These are phyloP conservation scores for Mastomys natalensis DNA, from an alignment of 2,113 vertebrate genomes.

Conservation along the genomic window DNA sequence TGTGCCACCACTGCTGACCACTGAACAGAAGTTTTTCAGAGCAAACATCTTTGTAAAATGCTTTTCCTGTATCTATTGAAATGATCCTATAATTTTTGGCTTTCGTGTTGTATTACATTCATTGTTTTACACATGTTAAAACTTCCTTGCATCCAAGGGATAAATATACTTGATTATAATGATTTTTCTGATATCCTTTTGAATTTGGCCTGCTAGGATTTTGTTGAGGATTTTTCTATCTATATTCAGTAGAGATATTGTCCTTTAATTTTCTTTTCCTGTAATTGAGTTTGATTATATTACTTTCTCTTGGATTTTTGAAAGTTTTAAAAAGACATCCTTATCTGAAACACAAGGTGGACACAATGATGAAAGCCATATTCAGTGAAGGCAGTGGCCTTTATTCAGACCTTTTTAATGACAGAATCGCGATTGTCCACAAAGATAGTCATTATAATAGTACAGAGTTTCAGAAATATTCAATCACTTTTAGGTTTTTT, in stretches of 20 bases:
- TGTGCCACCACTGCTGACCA: no score
- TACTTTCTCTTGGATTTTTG: neutral
- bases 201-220: neutral
- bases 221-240: neutral
- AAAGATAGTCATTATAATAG: neutral
- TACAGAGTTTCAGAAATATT: conserved; percentile 16
- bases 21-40: no score
- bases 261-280: neutral
- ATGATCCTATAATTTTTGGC: neutral
- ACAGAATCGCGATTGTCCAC: neutral
- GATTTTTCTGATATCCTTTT: neutral
- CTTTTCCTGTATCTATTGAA: neutral
- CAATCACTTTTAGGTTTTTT: neutral
- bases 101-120: neutral
- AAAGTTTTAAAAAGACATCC: neutral
- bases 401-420: neutral
- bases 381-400: neutral
- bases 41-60: neutral
- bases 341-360: neutral
- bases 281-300: neutral
- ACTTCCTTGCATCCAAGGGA: neutral
- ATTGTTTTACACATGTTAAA: neutral
- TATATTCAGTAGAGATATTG: neutral
- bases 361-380: neutral
- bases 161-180: neutral